A percentile compares a stretch with the other conserved stretches of the same genome.
These are phyloP conservation scores for Acronicta psi DNA, from an alignment of 2,888 invertebrate genomes.

Conservation along the genomic window DNA sequence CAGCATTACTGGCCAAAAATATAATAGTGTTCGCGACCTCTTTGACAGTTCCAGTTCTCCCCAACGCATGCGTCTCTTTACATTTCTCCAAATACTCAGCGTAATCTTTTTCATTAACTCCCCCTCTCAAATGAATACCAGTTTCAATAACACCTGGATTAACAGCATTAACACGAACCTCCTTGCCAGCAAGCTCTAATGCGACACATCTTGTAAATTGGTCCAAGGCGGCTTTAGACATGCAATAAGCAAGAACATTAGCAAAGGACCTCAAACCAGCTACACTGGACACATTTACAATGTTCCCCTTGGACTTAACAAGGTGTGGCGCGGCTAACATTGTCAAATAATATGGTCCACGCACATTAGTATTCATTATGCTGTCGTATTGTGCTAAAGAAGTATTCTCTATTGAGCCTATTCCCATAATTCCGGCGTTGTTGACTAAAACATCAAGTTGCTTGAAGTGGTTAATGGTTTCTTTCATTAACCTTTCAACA, in stretches of 20 bases:
- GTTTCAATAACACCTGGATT: conserved; percentile 96
- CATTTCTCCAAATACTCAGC: conserved; percentile 93
- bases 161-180: conserved; percentile 95
- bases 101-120: conserved; percentile 93
- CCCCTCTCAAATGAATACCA: conserved; percentile 88
- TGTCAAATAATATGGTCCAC: conserved; percentile 92
- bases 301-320: conserved; percentile 92
- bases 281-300: conserved; percentile 97
- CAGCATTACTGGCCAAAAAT: conserved; percentile 95
- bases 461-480: conserved; percentile 90
- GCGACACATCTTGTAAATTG: conserved; percentile 96
- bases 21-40: conserved; percentile 96
- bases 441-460: conserved; percentile 93
- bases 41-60: conserved; percentile 93
- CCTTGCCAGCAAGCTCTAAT: conserved; percentile 92
- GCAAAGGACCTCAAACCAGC: conserved; percentile 95
- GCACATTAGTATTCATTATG: conserved; percentile 94
- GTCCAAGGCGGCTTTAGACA: conserved; percentile 96
- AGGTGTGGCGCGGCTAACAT: conserved; percentile 94
- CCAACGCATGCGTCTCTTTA: conserved; percentile 95
- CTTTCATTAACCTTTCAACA: conserved; percentile 89
- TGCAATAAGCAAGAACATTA: conserved; percentile 93
- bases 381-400: conserved; percentile 94
- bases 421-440: conserved; percentile 93
- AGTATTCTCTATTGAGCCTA: conserved; percentile 93